Conservation (phyloP, 1,140 invertebrate genomes). For the Linepithema humile region DNA sequence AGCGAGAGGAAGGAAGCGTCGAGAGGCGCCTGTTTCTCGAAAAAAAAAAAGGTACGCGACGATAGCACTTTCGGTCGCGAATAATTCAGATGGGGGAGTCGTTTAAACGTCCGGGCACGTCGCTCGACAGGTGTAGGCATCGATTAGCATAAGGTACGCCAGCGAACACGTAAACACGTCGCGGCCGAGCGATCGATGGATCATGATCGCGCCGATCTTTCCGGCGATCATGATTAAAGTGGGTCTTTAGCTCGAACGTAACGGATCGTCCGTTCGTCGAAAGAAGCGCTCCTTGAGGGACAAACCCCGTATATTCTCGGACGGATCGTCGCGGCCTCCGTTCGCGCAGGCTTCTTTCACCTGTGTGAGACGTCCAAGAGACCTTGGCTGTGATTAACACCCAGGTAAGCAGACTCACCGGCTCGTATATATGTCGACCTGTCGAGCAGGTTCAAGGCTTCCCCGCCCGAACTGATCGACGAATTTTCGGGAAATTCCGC, state of each 20-base stretch:
- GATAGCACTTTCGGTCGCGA: constrained; percentile 67
- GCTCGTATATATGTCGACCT: constrained; percentile 61
- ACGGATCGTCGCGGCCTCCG: constrained; percentile 43
- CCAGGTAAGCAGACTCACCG: constrained; percentile 68
- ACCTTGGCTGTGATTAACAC: constrained; percentile 72
- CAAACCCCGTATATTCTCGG: constrained; percentile 63
- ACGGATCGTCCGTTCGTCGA: constrained; percentile 67
- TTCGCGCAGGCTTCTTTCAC: constrained; percentile 50
- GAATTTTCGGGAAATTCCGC: constrained; percentile 31
- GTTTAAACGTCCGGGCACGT: constrained; percentile 72
- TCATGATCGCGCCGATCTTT: constrained; percentile 71
- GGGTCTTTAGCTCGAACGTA: constrained; percentile 67
- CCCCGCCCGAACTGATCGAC: constrained; percentile 39
- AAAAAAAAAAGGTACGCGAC: constrained; percentile 46
- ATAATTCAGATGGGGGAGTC: constrained; percentile 72
- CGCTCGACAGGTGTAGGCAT: constrained; percentile 74
- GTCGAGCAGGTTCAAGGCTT: constrained; percentile 77
- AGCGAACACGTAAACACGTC: constrained; percentile 72
- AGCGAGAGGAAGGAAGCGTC: background rate
- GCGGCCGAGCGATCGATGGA: constrained; percentile 67
- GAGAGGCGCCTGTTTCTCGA: constrained; percentile 56
- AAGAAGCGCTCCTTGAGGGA: constrained; percentile 66
- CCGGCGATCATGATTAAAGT: constrained; percentile 71
- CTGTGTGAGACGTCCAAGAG: constrained; percentile 48
- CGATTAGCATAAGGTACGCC: constrained; percentile 76